Evolutionary conservation across 2,113 vertebrate species (phyloP), one percentile per base, ranked within the genome.

Genomic region (Lamprotornis superbus): DNA sequence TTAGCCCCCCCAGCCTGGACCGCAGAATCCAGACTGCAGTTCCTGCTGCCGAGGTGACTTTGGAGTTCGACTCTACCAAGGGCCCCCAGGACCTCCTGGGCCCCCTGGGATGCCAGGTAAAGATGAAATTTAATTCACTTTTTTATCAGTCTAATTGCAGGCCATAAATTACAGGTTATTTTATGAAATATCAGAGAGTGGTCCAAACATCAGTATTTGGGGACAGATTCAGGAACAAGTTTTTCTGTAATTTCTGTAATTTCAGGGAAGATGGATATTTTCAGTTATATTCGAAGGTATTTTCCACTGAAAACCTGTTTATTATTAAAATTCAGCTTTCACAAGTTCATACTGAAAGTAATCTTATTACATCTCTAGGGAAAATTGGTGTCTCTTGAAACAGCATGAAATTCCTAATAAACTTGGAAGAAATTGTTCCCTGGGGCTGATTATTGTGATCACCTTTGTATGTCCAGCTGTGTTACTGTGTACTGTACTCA

Each of bases 91-190:
- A 61, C 98, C 98, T 49, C 98, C 98, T 0, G 98, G 98, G 2
- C 97, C 98, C 75, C 97, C 98, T 76, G 98, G 98, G 67, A 98
- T 98, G 94, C 98, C 98, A 97, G 98, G 98, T 98, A 98, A 98
- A 89, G 40, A 83, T 24, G 7, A 77, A n/a, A 5, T 31, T 46
- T 55, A 24, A 39, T 21, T 8, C 3, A 59, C 33, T 85, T 60
- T 73, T 64, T n/a, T 3, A 40, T 60, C 14, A 42, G n/a, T 64
- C 27, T 83, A 42, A 79, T 68, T 68, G 20, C 19, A 88, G 44
- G 31, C 14, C 12, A 17, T 63, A 67, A 69, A 57, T 61, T 79
- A 59, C 23, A 61, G 20, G 25, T 16, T 69, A 7, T 44, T 46
- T 57, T 61, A 11, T 40, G 21, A 82, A 83, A 35, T 42, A 84